phyloP scores from a whole-genome alignment of 1,140 invertebrate genomes.

The Rhopalosiphum maidis region DNA sequence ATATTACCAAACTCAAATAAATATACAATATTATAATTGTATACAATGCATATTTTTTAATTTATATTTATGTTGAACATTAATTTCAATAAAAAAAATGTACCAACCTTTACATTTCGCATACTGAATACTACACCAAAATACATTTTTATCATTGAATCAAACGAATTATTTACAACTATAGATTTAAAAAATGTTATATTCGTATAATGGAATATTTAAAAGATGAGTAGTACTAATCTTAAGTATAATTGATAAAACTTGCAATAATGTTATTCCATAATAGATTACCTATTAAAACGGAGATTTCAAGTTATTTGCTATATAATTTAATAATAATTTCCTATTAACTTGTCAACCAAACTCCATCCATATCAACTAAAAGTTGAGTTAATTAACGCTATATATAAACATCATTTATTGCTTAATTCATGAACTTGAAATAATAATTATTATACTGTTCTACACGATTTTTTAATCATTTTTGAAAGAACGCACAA shows the following conservation, averaged over 20 bases:
- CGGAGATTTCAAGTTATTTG: background rate
- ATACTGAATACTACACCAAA: background rate
- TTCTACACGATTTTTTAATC: background rate
- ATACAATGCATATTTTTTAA: background rate
- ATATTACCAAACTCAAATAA: constrained; percentile 30
- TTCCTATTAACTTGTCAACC: constrained; percentile 36
- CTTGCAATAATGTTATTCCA: background rate
- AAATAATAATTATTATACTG: background rate
- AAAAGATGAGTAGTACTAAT: background rate
- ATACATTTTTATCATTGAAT: background rate
- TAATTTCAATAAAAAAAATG: background rate
- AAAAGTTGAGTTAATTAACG: background rate
- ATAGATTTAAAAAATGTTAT: background rate
- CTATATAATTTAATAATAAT: background rate
- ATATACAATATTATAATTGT: constrained; percentile 32
- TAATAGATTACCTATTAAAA: background rate
- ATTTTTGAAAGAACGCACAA: background rate
- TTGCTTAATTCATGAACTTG: background rate
- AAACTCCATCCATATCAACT: background rate
- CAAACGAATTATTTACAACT: background rate
- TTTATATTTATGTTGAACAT: background rate
- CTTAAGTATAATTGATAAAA: too few relatives aligned
- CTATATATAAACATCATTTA: background rate
- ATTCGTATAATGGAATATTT: background rate
- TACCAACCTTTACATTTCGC: background rate